phyloP scores from a whole-genome alignment of 2,888 invertebrate species.

The Kuschelorhynchus macadamiae region DNA sequence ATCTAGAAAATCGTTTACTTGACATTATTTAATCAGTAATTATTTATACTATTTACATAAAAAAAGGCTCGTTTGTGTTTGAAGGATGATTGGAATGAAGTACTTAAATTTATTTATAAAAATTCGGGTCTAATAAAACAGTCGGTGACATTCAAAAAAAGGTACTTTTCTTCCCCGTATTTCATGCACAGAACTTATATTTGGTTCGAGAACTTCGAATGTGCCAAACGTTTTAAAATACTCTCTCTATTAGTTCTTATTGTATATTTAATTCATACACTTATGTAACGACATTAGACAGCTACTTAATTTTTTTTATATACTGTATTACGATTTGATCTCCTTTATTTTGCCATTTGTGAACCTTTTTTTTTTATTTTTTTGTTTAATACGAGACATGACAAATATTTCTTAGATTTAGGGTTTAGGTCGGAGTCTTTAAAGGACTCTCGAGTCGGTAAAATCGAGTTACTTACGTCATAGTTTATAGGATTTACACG shows the following conservation, averaged over 20 bases:
- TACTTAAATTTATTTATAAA: too few relatives aligned
- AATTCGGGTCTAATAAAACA: too few relatives aligned
- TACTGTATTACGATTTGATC: slow-evolving; percentile 34
- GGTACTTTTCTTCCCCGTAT: too few relatives aligned
- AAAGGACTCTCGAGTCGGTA: too few relatives aligned
- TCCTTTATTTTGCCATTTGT: slow-evolving; percentile 44
- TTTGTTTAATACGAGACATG: slow-evolving; percentile 24
- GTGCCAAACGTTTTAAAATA: slow-evolving; percentile 45
- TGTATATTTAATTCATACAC: too few relatives aligned
- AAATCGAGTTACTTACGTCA: not conserved
- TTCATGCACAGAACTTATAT: too few relatives aligned
- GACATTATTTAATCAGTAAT: too few relatives aligned
- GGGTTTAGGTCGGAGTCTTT: slow-evolving; percentile 13
- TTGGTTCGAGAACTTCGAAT: slow-evolving; percentile 42
- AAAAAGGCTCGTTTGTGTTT: too few relatives aligned
- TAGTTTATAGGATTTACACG: not conserved
- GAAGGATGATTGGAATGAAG: too few relatives aligned
- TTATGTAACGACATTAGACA: slow-evolving; percentile 6
- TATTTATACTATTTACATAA: too few relatives aligned
- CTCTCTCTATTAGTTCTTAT: slow-evolving; percentile 41
- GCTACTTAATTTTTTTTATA: slow-evolving; percentile 39
- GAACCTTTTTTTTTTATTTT: slow-evolving; percentile 24
- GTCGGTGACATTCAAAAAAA: too few relatives aligned
- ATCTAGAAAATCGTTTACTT: too few relatives aligned
- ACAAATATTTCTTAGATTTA: slow-evolving; percentile 23